Evolutionary conservation across 2,113 vertebrate genomes (phyloP), one percentile per base, ranked within the genome.

Genomic region (Piliocolobus tephrosceles): DNA sequence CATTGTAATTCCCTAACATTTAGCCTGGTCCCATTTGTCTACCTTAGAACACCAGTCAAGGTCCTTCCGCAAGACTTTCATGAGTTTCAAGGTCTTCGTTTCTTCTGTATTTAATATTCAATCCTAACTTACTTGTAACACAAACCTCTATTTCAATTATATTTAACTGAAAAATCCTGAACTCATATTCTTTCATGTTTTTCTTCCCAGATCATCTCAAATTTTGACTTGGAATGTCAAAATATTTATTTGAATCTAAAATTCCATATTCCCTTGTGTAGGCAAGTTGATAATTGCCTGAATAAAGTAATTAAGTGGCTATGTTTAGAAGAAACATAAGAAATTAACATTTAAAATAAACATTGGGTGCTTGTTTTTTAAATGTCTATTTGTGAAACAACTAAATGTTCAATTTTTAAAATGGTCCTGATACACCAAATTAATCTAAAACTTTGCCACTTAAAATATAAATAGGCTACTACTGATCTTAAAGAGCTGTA

Each of bases 401-500:
- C 35, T 52, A 79, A 83, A 85, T 66, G 91, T 95, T 93, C 78
- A 81, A 72, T 64, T 95, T 94, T 95, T 50, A 55, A 96, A 95
- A 81, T 87, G n/a, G n/a, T 75, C n/a, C 32, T 73, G 32, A 93
- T 91, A 85, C 3, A 96, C 75, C 84, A 97, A 92, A 97, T 90
- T 85, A 97, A 98, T 92, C 79, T 94, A 50, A 75, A 98, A 97
- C 45, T 87, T 93, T 88, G 82, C 40, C 95, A 85, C 85, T 97
- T 93, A 82, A 95, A 97, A 92, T 81, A 90, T 75, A 98, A 97
- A 97, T 85, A 94, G 73, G 45, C 66, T 95, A 66, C 81, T 86
- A 94, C 83, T 72, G 94, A 97, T 81, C 94, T 81, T 81, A 93
- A 95, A 72, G 45, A 93, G 80, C 55, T 91, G 89, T 91, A 97